Evolutionary conservation across 2,888 invertebrate species (phyloP), one percentile per base, ranked within the genome.

Genomic region (Eupeodes latifasciatus): DNA sequence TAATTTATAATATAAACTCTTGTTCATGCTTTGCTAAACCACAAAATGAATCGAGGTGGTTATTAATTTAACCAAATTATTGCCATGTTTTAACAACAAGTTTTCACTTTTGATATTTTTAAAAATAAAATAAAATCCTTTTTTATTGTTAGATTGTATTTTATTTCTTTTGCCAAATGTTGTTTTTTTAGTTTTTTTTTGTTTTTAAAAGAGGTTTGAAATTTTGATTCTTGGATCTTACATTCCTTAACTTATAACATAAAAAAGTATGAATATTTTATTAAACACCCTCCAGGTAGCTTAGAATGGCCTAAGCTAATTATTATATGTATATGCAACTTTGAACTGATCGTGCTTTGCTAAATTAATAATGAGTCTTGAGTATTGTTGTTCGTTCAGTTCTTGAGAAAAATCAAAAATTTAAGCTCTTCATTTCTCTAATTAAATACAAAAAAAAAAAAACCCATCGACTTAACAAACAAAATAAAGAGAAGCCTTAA

Each of bases 1-100:
- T 14, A n/a, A 36, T 49, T 55, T 62, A 40, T 64, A 67, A 40
- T 64, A 67, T 47, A 59, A 51, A 36, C 44, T 36, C 10, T n/a
- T 57, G 57, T 71, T 69, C n/a, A 67, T n/a, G 62, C 27, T 78
- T 77, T 67, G 82, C 62, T 51, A 64, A 86, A 61, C 78, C 78
- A 57, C 76, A 76, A 69, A 79, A 79, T 83, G 61, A 86, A 83
- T 83, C 59, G 71, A 78, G 71, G 75, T 79, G 49, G 78, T 66
- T 11, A 47, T 47, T 47, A 11, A 57, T 57, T 27, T 2, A 27
- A 14, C 34, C 57, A 34, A 59, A 34, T 14, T 34, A 34, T 34
- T 59, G 6, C 34, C 27, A 14, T 27, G 5, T 27, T 57, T 62
- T 5, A 34, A 7, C 36, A 62, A 16, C 40, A 64, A 1, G 34